Base-by-base conservation (phyloP, 2,113 vertebrate species). In the Emydura subglobosa region DNA sequence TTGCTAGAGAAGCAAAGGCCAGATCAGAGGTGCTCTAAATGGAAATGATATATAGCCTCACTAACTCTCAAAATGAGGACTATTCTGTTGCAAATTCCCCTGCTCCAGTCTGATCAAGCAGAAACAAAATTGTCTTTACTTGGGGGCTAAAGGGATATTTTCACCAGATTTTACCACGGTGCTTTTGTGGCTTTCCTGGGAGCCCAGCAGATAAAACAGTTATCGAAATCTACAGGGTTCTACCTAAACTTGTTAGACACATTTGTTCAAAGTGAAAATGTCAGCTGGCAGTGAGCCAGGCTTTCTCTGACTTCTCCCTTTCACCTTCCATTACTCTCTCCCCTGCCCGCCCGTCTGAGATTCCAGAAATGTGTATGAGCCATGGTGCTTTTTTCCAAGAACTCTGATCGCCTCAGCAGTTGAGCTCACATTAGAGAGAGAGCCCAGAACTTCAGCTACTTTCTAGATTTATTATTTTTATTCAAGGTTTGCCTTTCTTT, bases 181-280 rank as follows among this genome's bases (percentile, higher is more conserved):
- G 42, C 59, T 88, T 92, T 89, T 85, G 79, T 82, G 86, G 88
- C 65, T 93, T 91, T 76, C 93, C 88, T 88, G 78, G 91, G 92
- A 95, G 82, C 50, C 78, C 44, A 95, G 81, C 74, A 94, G 86
- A 93, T 85, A 92, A 95, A 94, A 80, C 27, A 42, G 25, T 59
- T 96, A 91, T 95, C 68, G 1, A 84, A 79, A 79, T 90, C 92
- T 91, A 80, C 34, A 49, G 90, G 96, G 89, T 42, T 83, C 80
- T 4, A 2, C 47, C 76, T 90, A 97, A 96, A 94, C 55, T 94
- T 82, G 82, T 94, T 96, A 95, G 47, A 91, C 80, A 76, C 7
- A 50, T 95, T 95, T 87, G 88, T 85, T 96, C 42, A 1, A 96
- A 95, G 95, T 29, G 49, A 91, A 95, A 95, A 96, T 90, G 82